Base-by-base conservation (phyloP, 2,113 vertebrate genomes). In the Xenopus laevis region DNA sequence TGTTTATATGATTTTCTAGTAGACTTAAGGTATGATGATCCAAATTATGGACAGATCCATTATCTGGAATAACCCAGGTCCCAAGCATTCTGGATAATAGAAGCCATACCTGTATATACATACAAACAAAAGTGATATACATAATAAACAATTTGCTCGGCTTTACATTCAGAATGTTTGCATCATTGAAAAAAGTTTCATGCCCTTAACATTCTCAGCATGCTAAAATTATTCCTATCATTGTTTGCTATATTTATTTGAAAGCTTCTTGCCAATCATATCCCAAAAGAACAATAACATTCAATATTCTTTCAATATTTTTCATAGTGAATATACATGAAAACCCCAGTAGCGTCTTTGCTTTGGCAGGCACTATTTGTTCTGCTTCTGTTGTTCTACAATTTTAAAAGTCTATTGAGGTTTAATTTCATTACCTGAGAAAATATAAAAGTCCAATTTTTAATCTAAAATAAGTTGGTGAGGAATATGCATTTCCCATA, bases 291-390 rank as follows among this genome's bases (percentile, higher is more conserved):
- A 63, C 73, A 76, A 62, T 68, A 76, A 76, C 73, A 76, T 68
- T 76, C 65, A 68, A 76, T 74, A 76, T 76, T 67, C 59, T 63
- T 69, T 76, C 73, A 68, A 76, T 76, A 69, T 76, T 69, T 76
- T 69, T 74, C 72, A 68, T 61, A 61, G 13, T 21, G 30, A 76
- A 69, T 45, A 65, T 63, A 68, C 58, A 76, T 68, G 65, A 68
- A 76, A 69, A 45, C 59, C 66, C 65, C 73, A 69, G 58, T 53
- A 53, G 73, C 27, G 40, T 76, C 57, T 75, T 76, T 76, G 23
- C 18, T 62, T 69, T 76, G 73, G 73, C 65, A 76, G 73, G 68
- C 57, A 7, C 57, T 50, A 74, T 74, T 74, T 61, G 64, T 74
- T 74, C 45, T 74, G 20, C 45, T 23, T 69, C 53, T 40, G 46